Conservation (phyloP, 2,113 vertebrate genomes). For the Turnix velox region DNA sequence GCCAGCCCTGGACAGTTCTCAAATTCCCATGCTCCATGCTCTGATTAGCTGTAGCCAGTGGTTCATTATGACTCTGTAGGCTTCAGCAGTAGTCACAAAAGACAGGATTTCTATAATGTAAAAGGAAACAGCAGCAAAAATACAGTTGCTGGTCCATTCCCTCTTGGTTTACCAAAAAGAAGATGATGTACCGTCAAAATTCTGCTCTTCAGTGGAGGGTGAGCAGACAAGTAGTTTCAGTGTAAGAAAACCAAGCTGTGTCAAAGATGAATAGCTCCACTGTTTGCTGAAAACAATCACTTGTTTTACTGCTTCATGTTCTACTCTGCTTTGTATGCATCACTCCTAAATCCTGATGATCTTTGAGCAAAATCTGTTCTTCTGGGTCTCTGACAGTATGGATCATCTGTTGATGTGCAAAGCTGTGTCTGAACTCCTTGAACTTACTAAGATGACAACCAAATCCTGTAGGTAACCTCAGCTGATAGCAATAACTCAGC, state of each 20-base stretch:
- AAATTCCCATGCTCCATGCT: background rate
- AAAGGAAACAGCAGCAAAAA: background rate
- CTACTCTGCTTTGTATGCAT: background rate
- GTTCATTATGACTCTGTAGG: background rate
- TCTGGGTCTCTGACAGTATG: background rate
- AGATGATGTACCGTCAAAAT: background rate
- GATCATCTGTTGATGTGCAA: background rate
- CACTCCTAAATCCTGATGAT: background rate
- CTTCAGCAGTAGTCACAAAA: background rate
- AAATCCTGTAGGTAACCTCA: background rate
- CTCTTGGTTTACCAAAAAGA: background rate
- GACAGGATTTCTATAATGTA: background rate
- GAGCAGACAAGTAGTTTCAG: background rate
- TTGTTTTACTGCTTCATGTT: background rate
- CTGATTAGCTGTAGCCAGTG: background rate
- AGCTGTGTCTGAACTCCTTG: background rate
- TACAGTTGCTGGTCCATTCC: background rate
- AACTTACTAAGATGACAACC: too few relatives aligned
- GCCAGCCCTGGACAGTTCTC: background rate
- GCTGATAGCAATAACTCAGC: background rate
- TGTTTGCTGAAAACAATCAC: background rate
- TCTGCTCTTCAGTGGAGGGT: background rate
- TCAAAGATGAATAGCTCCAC: background rate
- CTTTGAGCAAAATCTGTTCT: background rate
- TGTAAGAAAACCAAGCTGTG: background rate